Base-by-base conservation (phyloP, 2,113 vertebrate genomes). In the Tretioscincus oriximinensis region DNA sequence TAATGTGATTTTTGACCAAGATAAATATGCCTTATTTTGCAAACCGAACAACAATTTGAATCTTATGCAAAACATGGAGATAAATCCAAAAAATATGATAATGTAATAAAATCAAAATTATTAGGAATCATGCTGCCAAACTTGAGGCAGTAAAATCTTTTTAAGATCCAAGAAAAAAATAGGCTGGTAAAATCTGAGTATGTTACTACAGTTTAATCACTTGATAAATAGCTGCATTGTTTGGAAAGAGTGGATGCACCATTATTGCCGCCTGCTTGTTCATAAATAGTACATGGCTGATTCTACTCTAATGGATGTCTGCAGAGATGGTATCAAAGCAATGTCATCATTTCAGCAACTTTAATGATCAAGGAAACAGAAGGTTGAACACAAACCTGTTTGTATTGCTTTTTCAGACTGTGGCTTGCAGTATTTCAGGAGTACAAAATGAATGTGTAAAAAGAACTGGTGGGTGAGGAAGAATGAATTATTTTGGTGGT, bases 51-150 rank as follows among this genome's bases (percentile, higher is more conserved):
- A 83, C 86, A 84, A 92, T 93, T 92, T 91, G 88, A 93, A 85
- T 91, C 88, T 91, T 90, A 91, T 90, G 90, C 91, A 93, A 93
- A 93, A 87, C 77, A 82, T 88, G 81, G 85, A 91, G 92, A 93
- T 91, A 92, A 93, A 93, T 93, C 88, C 89, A 86, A 92, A 90
- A 92, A 92, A 92, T 91, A 92, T 92, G 91, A 84, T 93, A 93
- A 93, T 93, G 90, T 90, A 91, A 93, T 92, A 93, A 92, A 92
- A 90, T 83, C 1, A 10, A 88, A 91, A 92, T 92, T 92, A 92
- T 91, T 91, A 93, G 89, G 86, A 90, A 78, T 76, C 78, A 83
- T 31, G 89, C 78, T 89, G 85, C 87, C 83, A 83, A 78, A 92
- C 88, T 93, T 81, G 90, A 87, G 85, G 90, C 90, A 83, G 86